Conservation (phyloP, 2,113 vertebrate genomes). For the Erpornis zantholeuca region DNA sequence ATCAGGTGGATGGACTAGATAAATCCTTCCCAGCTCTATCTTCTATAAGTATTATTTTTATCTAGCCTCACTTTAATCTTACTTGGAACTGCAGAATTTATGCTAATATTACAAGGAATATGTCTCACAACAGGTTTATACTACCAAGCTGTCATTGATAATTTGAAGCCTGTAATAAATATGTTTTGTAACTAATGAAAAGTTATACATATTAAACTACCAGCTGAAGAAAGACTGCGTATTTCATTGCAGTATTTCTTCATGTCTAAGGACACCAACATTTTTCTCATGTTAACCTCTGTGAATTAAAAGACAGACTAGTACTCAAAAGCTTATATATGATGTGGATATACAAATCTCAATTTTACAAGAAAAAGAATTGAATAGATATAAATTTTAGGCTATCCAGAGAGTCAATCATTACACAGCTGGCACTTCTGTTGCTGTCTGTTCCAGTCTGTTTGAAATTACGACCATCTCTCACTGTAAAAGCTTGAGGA, state of each 20-base stretch:
- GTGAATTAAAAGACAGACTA: background rate
- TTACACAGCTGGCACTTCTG: background rate
- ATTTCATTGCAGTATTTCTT: background rate
- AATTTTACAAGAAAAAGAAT: background rate
- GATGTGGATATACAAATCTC: background rate
- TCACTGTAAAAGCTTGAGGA: background rate
- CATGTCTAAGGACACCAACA: background rate
- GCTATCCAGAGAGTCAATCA: background rate
- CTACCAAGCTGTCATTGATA: background rate
- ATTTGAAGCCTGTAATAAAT: background rate
- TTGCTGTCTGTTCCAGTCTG: background rate
- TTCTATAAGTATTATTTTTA: background rate
- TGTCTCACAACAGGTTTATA: background rate
- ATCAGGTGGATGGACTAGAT: background rate
- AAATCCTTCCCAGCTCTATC: background rate
- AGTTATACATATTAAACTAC: background rate
- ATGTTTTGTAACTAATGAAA: background rate
- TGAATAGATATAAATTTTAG: background rate
- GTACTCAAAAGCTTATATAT: background rate
- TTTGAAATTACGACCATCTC: background rate
- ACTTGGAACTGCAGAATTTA: background rate
- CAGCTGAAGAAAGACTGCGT: background rate
- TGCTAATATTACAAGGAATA: background rate
- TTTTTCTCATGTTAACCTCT: background rate
- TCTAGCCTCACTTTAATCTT: background rate